Evolutionary conservation across 2,797 vertebrate genomes (phyloP), one percentile per base, ranked within the genome.

Genomic region (Aeoliscus strigatus): DNA sequence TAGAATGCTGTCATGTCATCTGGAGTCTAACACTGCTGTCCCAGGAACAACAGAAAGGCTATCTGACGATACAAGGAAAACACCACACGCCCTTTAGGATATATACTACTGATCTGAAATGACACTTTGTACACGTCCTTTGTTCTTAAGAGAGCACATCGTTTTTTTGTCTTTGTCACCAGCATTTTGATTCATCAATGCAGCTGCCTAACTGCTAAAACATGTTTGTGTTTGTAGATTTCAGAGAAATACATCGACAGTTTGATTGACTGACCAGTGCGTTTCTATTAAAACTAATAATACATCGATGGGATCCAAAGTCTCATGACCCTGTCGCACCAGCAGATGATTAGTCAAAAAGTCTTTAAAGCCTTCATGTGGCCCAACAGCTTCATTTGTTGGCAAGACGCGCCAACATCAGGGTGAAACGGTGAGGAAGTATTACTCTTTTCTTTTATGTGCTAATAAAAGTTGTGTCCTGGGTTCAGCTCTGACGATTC

Each of bases 21-120:
- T 87, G 81, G 79, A 84, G 69, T 82, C 83, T 88, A 89, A 83
- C 79, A 67, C 82, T 79, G 86, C 78, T 80, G 83, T 77, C 66
- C 78, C 27, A 68, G 63, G 72, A 80, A 88, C 85, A 89, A 83
- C 83, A 86, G 80, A 77, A 81, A 85, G 81, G 81, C 86, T 88
- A 86, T 85, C 66, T 49, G 83, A 89, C 84, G 80, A 86, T 79
- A 89, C 84, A 52, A 85, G 83, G 78, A 84, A 83, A 87, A 88
- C 87, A 89, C 79, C 77, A 81, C 86, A 87, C 80, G 78, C 80
- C 86, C 87, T 87, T 87, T 80, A 77, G 79, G 73, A 87, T 87
- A 88, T 85, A 88, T 80, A 82, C 82, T 84, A 82, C 69, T 66
- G 57, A 79, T 86, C 87, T 87, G 76, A 86, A 86, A 87, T 85